Conservation (phyloP, 2,797 vertebrate species). For the Distichodus sexfasciatus region DNA sequence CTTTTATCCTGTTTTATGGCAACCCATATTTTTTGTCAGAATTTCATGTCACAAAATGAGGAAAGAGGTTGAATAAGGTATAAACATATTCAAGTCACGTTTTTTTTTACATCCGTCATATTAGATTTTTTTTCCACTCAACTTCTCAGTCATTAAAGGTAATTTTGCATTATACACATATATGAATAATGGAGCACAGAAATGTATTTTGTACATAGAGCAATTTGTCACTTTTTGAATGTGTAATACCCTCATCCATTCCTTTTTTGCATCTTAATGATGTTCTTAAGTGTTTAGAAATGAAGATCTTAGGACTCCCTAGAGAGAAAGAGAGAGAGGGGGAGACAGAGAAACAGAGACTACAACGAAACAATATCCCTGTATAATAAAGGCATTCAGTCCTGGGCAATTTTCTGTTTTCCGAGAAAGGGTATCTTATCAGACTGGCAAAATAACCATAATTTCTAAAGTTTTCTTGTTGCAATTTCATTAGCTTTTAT, state of each 20-base stretch:
- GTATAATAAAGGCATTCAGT: slow-evolving; percentile 4
- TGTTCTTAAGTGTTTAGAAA: not conserved
- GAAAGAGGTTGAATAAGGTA: too few species aligned
- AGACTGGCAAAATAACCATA: slow-evolving; percentile 6
- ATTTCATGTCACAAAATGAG: too few species aligned
- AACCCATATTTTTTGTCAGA: too few species aligned
- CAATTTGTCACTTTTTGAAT: not conserved
- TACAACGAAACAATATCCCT: slow-evolving; percentile 1
- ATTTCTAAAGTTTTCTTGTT: slow-evolving; percentile 2
- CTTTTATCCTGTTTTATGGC: too few species aligned
- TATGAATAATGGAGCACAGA: not conserved
- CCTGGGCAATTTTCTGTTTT: not conserved
- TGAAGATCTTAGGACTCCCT: not conserved
- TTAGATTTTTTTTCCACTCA: too few species aligned
- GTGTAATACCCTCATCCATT: not conserved
- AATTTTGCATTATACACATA: too few species aligned
- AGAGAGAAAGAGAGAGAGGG: not conserved
- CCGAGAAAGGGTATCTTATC: not conserved
- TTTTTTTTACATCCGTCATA: too few species aligned
- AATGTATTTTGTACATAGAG: not conserved
- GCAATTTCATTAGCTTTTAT: slow-evolving; percentile 16
- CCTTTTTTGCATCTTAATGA: not conserved
- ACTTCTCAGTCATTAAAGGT: too few species aligned
- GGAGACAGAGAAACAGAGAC: not conserved
- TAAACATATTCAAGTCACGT: too few species aligned